These are phyloP conservation scores for Campoplex nolae DNA, from an alignment of 2,888 invertebrate species.

Conservation along the genomic window DNA sequence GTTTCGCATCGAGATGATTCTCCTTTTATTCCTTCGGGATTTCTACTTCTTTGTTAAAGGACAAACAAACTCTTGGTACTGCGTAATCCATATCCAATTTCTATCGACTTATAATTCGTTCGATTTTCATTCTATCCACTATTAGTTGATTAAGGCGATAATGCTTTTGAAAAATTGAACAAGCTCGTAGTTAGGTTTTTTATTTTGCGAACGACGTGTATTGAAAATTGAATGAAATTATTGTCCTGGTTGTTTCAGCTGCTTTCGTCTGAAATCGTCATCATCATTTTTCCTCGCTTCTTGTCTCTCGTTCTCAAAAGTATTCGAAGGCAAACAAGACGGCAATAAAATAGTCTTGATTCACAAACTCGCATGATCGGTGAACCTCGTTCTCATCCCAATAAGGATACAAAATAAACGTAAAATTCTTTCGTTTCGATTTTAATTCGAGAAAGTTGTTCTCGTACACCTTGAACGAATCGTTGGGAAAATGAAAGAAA, in stretches of 20 bases:
- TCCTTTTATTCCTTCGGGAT: not conserved
- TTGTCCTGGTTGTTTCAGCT: not conserved
- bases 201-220: not conserved
- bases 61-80: not conserved
- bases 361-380: not conserved
- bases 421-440: not conserved
- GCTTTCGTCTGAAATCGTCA: not conserved
- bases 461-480: conserved; percentile 16
- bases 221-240: not conserved
- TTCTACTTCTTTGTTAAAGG: not conserved
- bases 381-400: conserved; percentile 11
- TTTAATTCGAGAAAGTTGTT: not conserved
- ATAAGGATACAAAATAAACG: not conserved
- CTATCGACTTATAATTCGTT: not conserved
- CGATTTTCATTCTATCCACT: not conserved
- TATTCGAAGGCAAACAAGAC: conserved; percentile 1
- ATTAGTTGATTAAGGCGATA: too few species aligned
- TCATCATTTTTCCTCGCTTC: not conserved
- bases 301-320: not conserved
- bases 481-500: not conserved
- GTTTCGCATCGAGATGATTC: not conserved
- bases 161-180: not conserved
- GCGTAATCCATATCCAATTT: not conserved
- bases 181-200: not conserved
- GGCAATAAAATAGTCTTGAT: not conserved